Evolutionary conservation across 2,797 vertebrate species (phyloP), one percentile per base, ranked within the genome.

Genomic region (Acipenser oxyrinchus): DNA sequence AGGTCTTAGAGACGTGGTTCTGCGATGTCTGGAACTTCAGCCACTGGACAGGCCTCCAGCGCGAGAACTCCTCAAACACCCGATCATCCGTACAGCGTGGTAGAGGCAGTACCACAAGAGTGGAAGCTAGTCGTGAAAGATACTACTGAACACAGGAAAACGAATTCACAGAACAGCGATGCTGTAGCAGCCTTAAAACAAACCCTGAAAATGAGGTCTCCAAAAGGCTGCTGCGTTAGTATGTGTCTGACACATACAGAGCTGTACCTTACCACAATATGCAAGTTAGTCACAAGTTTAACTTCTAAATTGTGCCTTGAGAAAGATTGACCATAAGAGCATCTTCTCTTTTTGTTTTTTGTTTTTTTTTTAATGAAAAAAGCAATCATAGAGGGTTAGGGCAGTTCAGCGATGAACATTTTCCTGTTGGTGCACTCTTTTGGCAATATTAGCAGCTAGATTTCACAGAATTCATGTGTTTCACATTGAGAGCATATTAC

Each of bases 11-110:
- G 93, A 95, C 37, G 93, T 94, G 71, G 89, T 92, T 8, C 90
- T 95, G 74, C 91, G 93, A 9, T 94, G 93, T 79, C 82, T 94
- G 76, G 92, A 95, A 75, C 92, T 95, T 69, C 91, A 94, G 63
- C 93, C 93, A 75, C 78, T 93, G 68, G 93, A 94, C 77, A 86
- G 93, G 74, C 91, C 92, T 23, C 83, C 90, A 0, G 92, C 93
- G 1, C 82, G 93, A 74, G 93, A 95, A 72, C 84, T 95, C 61
- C 89, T 95, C 74, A 95, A 95, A 73, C 92, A 95, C 73, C 93
- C 93, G 0, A 86, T 93, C 76, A 94, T 94, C 79, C 89, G 91
- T 75, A 92, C 88, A 51, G 82, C 82, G 0, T 94, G 93, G 93
- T 94, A 93, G 89, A 78, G 58, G 7, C 66, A 68, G 13, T 0